Evolutionary conservation across 2,888 invertebrate species (phyloP), one percentile per base, ranked within the genome.

Genomic region (Clivina fossor): DNA sequence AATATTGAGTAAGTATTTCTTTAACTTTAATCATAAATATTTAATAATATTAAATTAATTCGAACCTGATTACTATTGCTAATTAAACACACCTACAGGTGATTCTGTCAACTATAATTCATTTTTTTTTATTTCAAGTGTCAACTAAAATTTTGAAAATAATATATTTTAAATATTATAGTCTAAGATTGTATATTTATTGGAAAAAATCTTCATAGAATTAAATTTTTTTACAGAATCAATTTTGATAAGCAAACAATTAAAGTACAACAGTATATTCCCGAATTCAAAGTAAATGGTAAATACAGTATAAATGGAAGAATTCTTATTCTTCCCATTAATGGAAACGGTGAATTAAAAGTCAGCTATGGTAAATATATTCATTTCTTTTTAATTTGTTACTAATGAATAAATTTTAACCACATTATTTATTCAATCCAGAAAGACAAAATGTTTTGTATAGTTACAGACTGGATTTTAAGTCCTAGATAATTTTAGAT

Each of bases 261-360:
- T 1, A 19, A 32, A 11, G 3, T 41, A 5, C 5, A 22, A 30
- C 33, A 30, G 1, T 2, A 2, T 9, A n/a, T 41, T 7, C 50
- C 41, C 1, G 2, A 5, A 19, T 3, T 51, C n/a, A n/a, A n/a
- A n/a, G n/a, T n/a, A n/a, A n/a, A n/a, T n/a, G n/a, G n/a, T 15
- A n/a, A 32, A 9, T 51, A 51, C 22, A 65, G 66, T 11, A 65
- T 71, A 3, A 64, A 65, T 22, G 72, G 70, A n/a, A 63, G 64
- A 56, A 63, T 72, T 32, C 56, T 70, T 13, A 59, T 69, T 26
- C 51, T 72, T 13, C 66, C 68, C 0, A 65, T 71, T 35, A 60
- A 58, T n/a, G 71, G 70, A 44, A 60, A 63, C 28, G 71, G 71
- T 8, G 66, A 65, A 4, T 63, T 65, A 2, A 67, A 68, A 49